Evolutionary conservation across 2,113 vertebrate species (phyloP).

Genomic region (Rhynchomys soricoides): DNA sequence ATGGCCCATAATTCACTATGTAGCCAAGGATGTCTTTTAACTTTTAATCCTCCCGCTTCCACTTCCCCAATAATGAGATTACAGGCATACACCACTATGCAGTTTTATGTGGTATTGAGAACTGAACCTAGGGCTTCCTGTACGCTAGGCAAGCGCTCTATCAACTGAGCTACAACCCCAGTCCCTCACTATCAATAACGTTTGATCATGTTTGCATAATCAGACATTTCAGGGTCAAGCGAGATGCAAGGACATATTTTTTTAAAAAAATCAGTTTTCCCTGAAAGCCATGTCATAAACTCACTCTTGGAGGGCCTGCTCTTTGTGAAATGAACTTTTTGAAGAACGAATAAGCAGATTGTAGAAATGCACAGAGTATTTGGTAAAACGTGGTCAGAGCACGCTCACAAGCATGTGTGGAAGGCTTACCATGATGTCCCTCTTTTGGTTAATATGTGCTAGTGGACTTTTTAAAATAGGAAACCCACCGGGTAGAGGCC

Average conservation of each 20-base stretch:
- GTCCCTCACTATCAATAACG: neutral
- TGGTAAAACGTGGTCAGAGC: neutral
- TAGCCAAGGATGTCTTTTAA: neutral
- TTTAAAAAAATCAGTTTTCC: constrained; percentile 75
- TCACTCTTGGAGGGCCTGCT: constrained; percentile 69
- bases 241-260: constrained; percentile 71
- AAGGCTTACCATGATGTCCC: neutral
- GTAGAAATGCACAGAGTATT: constrained; percentile 67
- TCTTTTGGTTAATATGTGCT: neutral
- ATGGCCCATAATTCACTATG: neutral
- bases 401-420: neutral
- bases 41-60: neutral
- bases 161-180: neutral
- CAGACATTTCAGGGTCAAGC: constrained; percentile 78
- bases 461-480: neutral
- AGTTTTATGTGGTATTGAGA: neutral
- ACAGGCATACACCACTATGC: neutral
- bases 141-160: neutral
- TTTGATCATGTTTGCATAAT: constrained; percentile 59
- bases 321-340: constrained; percentile 68
- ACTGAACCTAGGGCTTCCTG: neutral
- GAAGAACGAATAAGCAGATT: constrained; percentile 31
- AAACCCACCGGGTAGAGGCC: constrained; percentile 65
- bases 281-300: constrained; percentile 77
- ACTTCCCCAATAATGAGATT: neutral